These are phyloP conservation scores for Carassius gibelio DNA, from an alignment of 2,113 vertebrate genomes.

Conservation along the genomic window DNA sequence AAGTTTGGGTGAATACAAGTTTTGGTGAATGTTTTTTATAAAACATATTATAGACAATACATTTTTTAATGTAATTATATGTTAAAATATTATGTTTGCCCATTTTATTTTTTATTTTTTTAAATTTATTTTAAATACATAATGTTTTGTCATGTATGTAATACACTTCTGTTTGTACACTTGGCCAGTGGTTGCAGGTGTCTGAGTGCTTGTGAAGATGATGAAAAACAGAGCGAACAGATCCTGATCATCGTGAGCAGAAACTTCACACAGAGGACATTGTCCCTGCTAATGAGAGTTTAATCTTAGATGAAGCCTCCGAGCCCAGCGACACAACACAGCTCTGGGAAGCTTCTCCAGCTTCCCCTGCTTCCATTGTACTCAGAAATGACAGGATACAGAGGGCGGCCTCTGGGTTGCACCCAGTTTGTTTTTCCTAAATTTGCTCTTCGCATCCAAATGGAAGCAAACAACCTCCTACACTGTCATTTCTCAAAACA, in stretches of 20 bases:
- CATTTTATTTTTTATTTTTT: neutral
- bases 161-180: neutral
- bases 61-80: too few species aligned
- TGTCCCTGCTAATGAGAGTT: constrained; percentile 33
- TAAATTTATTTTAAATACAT: neutral
- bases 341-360: constrained; percentile 62
- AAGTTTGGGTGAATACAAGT: too few species aligned
- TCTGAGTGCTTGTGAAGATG: constrained; percentile 13
- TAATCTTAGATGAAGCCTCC: constrained; percentile 47
- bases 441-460: constrained; percentile 59
- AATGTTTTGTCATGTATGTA: neutral
- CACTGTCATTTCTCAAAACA: constrained; percentile 42
- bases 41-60: too few species aligned
- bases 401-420: constrained; percentile 67
- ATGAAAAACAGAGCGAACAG: neutral
- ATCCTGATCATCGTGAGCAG: neutral
- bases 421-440: constrained; percentile 67
- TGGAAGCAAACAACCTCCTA: constrained; percentile 56
- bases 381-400: constrained; percentile 72
- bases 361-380: constrained; percentile 68
- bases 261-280: constrained; percentile 4
- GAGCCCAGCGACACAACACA: constrained; percentile 62
- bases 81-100: neutral
- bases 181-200: constrained; percentile 3
- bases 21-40: too few species aligned